These are phyloP conservation scores for Diprion similis DNA, from an alignment of 1,140 invertebrate genomes.

Conservation along the genomic window DNA sequence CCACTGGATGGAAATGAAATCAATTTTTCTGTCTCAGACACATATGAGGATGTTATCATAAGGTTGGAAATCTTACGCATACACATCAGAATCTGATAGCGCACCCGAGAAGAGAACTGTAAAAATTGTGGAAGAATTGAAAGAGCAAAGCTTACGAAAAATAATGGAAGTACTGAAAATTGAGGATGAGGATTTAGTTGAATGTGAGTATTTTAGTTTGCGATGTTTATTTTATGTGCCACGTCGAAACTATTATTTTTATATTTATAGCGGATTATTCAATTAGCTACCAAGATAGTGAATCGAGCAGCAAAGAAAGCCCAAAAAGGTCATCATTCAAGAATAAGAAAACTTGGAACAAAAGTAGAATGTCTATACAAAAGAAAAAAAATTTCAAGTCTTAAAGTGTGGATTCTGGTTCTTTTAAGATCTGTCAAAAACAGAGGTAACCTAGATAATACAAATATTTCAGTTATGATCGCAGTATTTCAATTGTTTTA, in stretches of 20 bases:
- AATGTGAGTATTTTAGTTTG: background rate
- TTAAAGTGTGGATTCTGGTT: background rate
- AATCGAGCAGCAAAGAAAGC: background rate
- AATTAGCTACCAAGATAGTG: background rate
- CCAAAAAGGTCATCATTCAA: background rate
- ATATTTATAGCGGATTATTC: background rate
- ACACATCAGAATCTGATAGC: background rate
- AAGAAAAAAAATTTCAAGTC: background rate
- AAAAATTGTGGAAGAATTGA: background rate
- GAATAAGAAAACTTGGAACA: background rate
- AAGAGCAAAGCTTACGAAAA: background rate
- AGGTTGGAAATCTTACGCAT: background rate
- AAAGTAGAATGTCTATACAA: background rate
- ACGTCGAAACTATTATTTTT: background rate
- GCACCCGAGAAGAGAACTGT: background rate
- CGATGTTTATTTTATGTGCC: background rate
- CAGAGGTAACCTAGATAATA: background rate
- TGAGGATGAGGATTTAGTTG: background rate
- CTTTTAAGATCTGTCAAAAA: background rate
- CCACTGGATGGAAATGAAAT: background rate
- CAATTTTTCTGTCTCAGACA: background rate
- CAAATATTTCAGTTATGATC: background rate
- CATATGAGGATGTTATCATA: background rate
- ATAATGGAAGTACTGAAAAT: background rate
- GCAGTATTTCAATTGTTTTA: background rate